These are phyloP conservation scores for Frieseomelitta varia DNA, from an alignment of 1,140 invertebrate genomes.

Conservation along the genomic window DNA sequence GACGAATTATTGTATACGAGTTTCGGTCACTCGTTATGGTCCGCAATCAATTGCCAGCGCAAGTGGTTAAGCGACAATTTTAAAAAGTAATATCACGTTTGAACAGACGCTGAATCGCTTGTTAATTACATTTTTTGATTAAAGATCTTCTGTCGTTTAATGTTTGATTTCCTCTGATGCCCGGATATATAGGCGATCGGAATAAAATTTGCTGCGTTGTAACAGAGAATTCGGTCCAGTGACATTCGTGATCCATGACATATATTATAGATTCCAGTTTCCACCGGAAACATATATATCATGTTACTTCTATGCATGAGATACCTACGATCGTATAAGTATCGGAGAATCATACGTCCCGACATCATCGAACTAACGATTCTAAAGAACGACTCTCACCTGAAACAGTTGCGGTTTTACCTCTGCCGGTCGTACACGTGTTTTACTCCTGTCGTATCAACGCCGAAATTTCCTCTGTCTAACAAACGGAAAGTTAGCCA, in stretches of 20 bases:
- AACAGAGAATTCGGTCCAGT: not conserved
- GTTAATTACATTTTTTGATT: too few species aligned
- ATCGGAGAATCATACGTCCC: not conserved
- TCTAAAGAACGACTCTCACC: conserved; percentile 45
- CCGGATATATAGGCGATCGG: too few species aligned
- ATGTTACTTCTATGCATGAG: not conserved
- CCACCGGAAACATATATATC: not conserved
- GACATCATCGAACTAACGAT: conserved; percentile 25
- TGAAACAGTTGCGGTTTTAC: conserved; percentile 46
- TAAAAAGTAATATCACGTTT: too few species aligned
- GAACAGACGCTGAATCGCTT: too few species aligned
- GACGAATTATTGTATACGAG: too few species aligned
- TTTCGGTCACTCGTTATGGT: too few species aligned
- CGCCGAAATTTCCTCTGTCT: not conserved
- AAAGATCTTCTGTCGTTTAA: too few species aligned
- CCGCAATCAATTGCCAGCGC: too few species aligned
- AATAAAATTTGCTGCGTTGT: not conserved
- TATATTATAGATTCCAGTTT: not conserved
- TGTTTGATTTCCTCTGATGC: too few species aligned
- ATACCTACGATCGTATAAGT: not conserved
- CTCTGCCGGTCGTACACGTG: conserved; percentile 38
- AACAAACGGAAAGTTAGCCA: not conserved
- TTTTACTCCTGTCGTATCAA: not conserved
- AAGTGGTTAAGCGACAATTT: too few species aligned
- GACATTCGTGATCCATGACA: accelerated